Evolutionary conservation across 2,888 invertebrate species (phyloP).

Genomic region (Lymantria monacha): DNA sequence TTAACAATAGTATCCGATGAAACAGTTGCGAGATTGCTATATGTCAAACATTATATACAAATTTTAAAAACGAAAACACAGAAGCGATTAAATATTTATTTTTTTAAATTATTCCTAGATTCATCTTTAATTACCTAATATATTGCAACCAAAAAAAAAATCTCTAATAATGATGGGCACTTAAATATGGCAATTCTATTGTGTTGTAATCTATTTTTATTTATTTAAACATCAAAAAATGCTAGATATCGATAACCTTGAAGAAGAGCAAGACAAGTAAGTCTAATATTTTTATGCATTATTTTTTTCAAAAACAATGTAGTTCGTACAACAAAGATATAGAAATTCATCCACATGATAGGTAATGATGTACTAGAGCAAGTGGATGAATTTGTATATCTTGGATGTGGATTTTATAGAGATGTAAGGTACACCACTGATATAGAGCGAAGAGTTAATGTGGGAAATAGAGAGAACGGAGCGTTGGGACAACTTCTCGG

Average conservation of each 20-base stretch:
- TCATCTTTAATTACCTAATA: not conserved
- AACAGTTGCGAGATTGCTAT: not conserved
- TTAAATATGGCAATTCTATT: not conserved
- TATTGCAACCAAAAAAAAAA: no score
- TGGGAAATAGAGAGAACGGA: no score
- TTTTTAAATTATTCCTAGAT: not conserved
- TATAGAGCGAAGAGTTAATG: no score
- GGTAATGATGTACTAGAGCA: no score
- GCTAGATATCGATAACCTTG: slow-evolving; percentile 17
- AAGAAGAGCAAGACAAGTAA: slow-evolving; percentile 22
- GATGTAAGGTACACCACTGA: no score
- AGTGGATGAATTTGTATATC: no score
- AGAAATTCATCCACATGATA: no score
- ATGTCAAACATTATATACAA: not conserved
- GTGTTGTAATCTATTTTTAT: slow-evolving; percentile 1
- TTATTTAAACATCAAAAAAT: slow-evolving; percentile 21
- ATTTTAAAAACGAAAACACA: not conserved
- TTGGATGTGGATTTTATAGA: no score
- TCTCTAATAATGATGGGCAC: no score
- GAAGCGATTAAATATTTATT: not conserved
- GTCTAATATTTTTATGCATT: slow-evolving; percentile 11
- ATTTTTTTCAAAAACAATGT: no score
- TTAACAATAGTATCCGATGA: not conserved
- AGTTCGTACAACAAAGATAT: no score
- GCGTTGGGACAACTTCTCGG: no score